Evolutionary conservation across 2,888 invertebrate genomes (phyloP), one percentile per base, ranked within the genome.

Genomic region (Polydrusus pterygomalis): DNA sequence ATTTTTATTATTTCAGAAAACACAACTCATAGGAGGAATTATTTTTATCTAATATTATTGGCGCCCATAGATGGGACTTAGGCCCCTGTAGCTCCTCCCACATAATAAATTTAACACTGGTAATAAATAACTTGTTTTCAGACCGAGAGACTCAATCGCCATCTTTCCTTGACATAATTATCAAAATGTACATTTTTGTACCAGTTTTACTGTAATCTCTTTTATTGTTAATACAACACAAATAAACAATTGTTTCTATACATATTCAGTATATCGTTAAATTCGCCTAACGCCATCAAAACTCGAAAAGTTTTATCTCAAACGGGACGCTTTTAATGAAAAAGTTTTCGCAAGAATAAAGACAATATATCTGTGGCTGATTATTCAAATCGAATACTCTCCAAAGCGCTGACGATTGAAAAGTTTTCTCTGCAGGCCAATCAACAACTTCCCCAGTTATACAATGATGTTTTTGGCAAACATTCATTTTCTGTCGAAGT

Each of bases 311-410:
- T 60, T 60, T 60, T 54, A 30, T 54, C 58, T 60, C 38, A 10
- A 47, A 9, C 18, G 58, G 15, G 17, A 68, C 40, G 54, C 30
- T 74, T 72, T 68, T 74, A 74, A 68, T 74, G 67, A 63, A 74
- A 74, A 74, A 62, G 49, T 68, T 68, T 62, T 34, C n/a, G 13
- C 45, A 30, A 62, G 68, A 74, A 74, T 68, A 68, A 74, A 68
- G 62, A 68, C 74, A 74, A 74, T 74, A 74, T 74, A 74, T 74
- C 68, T 62, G 40, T 17, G 47, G 40, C 63, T 74, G 68, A 74
- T 74, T 74, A 74, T 74, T 74, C 62, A 74, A 74, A 74, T 74
- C 63, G 62, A 68, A 68, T 68, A 62, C 68, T 74, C 65, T 47
- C 51, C 47, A 64, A 58, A 30, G 60, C 64, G 54, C 54, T 54